Conservation (phyloP, 2,888 invertebrate species). For the Harpalus rufipes region DNA sequence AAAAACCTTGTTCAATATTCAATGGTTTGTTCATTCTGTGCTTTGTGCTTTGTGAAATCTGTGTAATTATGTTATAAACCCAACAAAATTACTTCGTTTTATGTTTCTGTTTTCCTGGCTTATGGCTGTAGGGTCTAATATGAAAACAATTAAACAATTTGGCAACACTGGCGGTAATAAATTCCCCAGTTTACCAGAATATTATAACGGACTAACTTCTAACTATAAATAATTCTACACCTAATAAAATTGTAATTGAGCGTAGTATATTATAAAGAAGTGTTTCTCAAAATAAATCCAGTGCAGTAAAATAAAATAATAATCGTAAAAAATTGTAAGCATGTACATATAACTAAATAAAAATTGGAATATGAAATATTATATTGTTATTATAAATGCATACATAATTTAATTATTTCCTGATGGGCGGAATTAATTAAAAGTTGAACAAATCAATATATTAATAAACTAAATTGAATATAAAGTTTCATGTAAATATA, state of each 20-base stretch:
- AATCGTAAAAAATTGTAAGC: too few relatives aligned
- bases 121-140: constrained; percentile 23
- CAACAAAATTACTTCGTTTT: constrained; percentile 13
- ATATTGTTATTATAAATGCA: too few relatives aligned
- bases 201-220: constrained; percentile 24
- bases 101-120: constrained; percentile 48
- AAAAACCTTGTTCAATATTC: neutral
- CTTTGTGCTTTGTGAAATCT: neutral
- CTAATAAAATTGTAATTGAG: constrained; percentile 61
- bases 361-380: too few relatives aligned
- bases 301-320: too few relatives aligned
- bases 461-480: too few relatives aligned
- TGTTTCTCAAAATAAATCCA: too few relatives aligned
- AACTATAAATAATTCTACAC: constrained; percentile 58
- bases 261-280: too few relatives aligned
- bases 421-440: too few relatives aligned
- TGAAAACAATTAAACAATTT: constrained; percentile 53
- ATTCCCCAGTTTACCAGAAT: constrained; percentile 35
- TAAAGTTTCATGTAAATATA: too few relatives aligned
- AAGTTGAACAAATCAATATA: too few relatives aligned
- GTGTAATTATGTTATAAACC: constrained; percentile 26
- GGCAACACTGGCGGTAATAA: constrained; percentile 24
- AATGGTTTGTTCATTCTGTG: neutral
- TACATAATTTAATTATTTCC: too few relatives aligned
- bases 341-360: too few relatives aligned